Evolutionary conservation across 2,797 vertebrate genomes (phyloP).

Genomic region (Austrolebias charrua): DNA sequence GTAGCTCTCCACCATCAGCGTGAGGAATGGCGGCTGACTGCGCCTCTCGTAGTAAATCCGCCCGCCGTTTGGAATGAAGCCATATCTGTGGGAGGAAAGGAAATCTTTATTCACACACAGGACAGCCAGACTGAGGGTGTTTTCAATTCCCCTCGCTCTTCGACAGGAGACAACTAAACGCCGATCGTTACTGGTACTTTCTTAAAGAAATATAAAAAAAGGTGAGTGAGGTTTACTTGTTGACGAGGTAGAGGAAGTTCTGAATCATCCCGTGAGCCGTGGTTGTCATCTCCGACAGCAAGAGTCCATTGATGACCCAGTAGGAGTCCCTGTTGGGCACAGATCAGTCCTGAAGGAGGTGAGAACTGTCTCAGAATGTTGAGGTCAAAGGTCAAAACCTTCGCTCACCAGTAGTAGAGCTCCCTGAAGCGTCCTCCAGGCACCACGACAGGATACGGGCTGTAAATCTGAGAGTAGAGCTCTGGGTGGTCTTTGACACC

Average conservation of each 20-base stretch:
- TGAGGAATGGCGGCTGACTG: constrained; percentile 85
- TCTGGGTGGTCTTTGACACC: constrained; percentile 71
- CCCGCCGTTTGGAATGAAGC: constrained; percentile 84
- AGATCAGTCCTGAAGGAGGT: background rate
- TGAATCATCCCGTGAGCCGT: constrained; percentile 83
- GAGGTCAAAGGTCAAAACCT: constrained; percentile 13
- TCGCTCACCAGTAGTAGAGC: constrained; percentile 86
- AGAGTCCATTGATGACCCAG: constrained; percentile 85
- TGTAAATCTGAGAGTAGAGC: constrained; percentile 79
- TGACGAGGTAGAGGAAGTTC: constrained; percentile 83
- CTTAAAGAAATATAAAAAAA: background rate
- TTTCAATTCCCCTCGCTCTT: background rate
- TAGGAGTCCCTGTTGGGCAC: constrained; percentile 83
- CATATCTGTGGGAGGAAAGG: constrained; percentile 70
- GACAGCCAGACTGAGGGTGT: constrained; percentile 16
- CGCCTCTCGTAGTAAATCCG: constrained; percentile 82
- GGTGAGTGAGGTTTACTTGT: constrained; percentile 63
- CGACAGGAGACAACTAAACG: too few relatives aligned
- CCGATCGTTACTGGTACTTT: too few relatives aligned
- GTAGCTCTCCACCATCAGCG: constrained; percentile 83
- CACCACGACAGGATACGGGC: constrained; percentile 78
- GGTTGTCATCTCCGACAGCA: constrained; percentile 83
- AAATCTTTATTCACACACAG: constrained; percentile 23
- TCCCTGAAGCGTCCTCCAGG: constrained; percentile 84
- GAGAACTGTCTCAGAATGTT: too few relatives aligned